Evolutionary conservation across 2,888 invertebrate genomes (phyloP).

Genomic region (Mesorhabditis belari): DNA sequence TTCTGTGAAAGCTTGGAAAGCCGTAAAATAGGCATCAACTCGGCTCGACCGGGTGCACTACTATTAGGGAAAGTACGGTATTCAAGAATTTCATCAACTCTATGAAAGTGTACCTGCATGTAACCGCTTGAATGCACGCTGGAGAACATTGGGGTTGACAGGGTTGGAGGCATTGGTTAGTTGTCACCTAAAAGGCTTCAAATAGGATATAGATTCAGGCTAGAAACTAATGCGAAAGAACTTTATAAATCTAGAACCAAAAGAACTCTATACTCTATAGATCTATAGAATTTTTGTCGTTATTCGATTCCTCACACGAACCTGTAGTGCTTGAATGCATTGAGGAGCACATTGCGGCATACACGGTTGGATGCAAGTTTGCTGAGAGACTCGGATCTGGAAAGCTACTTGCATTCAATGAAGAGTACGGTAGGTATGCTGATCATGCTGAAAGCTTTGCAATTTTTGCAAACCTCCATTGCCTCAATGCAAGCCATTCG

Average conservation of each 20-base stretch:
- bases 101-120: constrained; percentile 11
- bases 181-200: background rate
- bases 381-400: background rate
- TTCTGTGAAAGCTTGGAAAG: no score
- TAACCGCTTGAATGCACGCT: constrained; percentile 26
- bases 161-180: constrained; percentile 19
- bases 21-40: no score
- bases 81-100: no score
- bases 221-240: background rate
- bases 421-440: background rate
- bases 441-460: background rate
- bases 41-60: no score
- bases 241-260: background rate
- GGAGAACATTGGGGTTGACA: constrained; percentile 23
- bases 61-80: no score
- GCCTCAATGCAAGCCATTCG: constrained; percentile 17
- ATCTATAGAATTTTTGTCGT: background rate
- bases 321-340: constrained; percentile 24
- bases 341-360: constrained; percentile 13
- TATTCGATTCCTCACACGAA: background rate
- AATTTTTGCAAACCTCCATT: constrained; percentile 8
- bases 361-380: constrained; percentile 2
- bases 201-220: constrained; percentile 9
- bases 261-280: background rate
- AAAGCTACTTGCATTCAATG: background rate